Base-by-base conservation (phyloP, 1,140 invertebrate genomes). In the Thrips palmi region DNA sequence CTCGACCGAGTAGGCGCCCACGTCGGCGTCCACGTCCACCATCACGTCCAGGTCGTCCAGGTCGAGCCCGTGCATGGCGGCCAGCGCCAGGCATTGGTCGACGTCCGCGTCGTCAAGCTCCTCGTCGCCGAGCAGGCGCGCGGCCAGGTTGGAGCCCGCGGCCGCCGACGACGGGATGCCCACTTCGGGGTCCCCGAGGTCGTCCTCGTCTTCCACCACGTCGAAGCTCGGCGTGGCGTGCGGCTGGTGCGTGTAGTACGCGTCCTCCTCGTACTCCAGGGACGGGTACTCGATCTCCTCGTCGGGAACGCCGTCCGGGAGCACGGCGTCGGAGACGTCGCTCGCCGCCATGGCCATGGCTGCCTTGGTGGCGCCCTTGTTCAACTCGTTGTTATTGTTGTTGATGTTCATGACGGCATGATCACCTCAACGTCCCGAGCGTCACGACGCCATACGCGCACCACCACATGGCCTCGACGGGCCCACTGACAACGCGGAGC, bases 1-100 rank as follows among this genome's bases (percentile, higher is more conserved):
- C 48, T 68, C 63, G 22, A 67, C 59, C 21, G 57, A 60, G 2
- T 65, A 49, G 33, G 63, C 53, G 3, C 31, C 43, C 7, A 25
- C 30, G 12, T 42, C 39, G 2, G 28, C 19, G 20, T 30, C 28
- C 11, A 32, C 38, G 31, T 30, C 24, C 15, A 23, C 21, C 12
- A 37, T n/a, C 27, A 35, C 40, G 22, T 36, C 32, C 18, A 22
- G 20, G 19, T 45, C 39, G 19, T 41, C 36, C 22, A 43, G 31
- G 23, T 48, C 44, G 12, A 43, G 41, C 40, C 45, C 45, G 7
- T 45, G 24, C 24, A 27, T 8, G 7, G 7, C 7, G 24, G n/a
- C n/a, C 7, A 27, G 7, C n/a, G n/a, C n/a, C n/a, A 27, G 7
- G 24, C 7, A 8, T 6, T 32, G n/a, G n/a, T 32, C 30, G 8